Base-by-base conservation (phyloP, 2,888 invertebrate species). In the Epicampocera succincta region DNA sequence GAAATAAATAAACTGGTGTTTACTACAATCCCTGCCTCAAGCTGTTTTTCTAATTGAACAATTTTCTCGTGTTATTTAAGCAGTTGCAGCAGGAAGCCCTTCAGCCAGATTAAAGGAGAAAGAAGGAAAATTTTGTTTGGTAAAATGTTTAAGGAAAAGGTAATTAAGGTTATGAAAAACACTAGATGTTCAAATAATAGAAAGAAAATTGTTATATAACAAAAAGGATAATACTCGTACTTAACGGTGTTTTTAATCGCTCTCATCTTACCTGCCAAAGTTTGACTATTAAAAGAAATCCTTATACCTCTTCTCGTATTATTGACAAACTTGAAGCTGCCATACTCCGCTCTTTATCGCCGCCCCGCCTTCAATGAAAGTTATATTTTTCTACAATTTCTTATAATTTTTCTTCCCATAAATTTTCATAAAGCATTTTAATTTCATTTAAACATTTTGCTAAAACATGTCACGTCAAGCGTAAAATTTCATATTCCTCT, bases 11-110 rank as follows among this genome's bases (percentile, higher is more conserved):
- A 61, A 52, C 25, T 66, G 66, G 61, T 80, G 54, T 76, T 80
- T 68, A 66, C 66, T 42, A 61, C 54, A 61, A 80, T 61, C 66
- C 76, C 68, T 19, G 76, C 80, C 52, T 48, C 61, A 42, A 72
- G 76, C 80, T 76, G 66, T 72, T 80, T 71, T 72, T 48, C 80
- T 80, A 80, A 80, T 80, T 71, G 80, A 71, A 76, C 58, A 60
- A 65, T 60, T 60, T 72, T 52, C 21, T 56, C 58, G 21, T 15
- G 25, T 58, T 65, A 33, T 58, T 58, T 17, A 19, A 46, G 25
- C 13, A 52, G 50, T 58, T 60, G 38, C 60, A 40, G 15, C 56
- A 75, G 50, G 29, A 54, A 76, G 50, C 76, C 66, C 80, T 68
- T 54, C 66, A 66, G 80, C 38, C 61, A 75, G 75, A 80, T 80